Percentiles rank a stretch among this genome's conserved stretches.
Evolutionary conservation across 2,113 vertebrate species (phyloP).

Genomic region (Epinephelus lanceolatus): DNA sequence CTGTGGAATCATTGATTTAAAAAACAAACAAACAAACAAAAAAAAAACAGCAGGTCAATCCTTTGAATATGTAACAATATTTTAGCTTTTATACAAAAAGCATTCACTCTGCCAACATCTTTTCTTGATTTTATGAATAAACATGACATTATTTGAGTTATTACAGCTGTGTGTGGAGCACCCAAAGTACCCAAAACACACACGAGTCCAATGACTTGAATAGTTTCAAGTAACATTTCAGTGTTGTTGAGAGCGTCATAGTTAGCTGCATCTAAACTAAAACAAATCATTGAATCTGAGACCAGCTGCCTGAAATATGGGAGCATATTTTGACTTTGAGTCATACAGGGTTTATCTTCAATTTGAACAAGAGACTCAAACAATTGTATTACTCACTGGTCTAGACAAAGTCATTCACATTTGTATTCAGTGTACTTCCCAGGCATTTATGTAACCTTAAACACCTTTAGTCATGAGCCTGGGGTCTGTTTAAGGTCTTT

Average conservation of each 20-base stretch:
- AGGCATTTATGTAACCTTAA: not conserved
- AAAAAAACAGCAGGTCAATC: not conserved
- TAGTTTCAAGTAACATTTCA: not conserved
- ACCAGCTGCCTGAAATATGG: not conserved
- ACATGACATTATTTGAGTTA: not conserved
- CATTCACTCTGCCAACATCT: not conserved
- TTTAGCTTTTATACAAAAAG: not conserved
- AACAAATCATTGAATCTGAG: conserved; percentile 3
- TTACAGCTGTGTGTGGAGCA: not conserved
- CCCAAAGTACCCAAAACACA: not conserved
- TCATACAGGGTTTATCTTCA: too few relatives aligned
- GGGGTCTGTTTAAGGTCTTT: not conserved
- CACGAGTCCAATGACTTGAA: not conserved
- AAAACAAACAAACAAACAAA: too few relatives aligned
- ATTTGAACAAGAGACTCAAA: not conserved
- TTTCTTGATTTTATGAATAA: not conserved
- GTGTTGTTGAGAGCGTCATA: not conserved
- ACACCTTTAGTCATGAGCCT: not conserved
- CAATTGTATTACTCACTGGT: not conserved
- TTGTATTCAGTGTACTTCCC: not conserved
- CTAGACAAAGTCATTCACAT: not conserved
- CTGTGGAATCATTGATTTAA: not conserved
- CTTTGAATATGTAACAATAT: not conserved
- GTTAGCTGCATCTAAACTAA: not conserved
- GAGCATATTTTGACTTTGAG: not conserved